These are phyloP conservation scores for Glossophaga mutica DNA, from an alignment of 2,797 vertebrate species.

Conservation along the genomic window DNA sequence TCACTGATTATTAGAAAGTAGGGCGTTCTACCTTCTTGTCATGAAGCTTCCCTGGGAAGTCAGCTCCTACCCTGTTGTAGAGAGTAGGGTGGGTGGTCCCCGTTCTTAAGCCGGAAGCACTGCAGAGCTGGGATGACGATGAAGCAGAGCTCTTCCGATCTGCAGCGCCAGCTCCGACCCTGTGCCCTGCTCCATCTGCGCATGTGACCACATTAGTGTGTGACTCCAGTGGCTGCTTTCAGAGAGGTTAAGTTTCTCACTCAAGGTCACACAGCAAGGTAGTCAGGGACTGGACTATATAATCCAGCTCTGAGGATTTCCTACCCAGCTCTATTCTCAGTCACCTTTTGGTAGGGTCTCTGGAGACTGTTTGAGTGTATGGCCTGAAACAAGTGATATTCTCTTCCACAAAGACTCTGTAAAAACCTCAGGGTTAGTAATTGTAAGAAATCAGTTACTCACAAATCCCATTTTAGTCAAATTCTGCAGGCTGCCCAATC, in stretches of 20 bases:
- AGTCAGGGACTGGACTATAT: background rate
- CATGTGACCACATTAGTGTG: rapidly evolving
- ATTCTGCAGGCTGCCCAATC: constrained; percentile 4
- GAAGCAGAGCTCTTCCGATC: too few relatives aligned
- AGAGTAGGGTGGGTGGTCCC: background rate
- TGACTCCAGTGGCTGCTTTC: background rate
- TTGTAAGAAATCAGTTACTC: constrained; percentile 46
- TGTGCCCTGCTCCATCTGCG: background rate
- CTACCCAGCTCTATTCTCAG: background rate
- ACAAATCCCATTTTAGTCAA: constrained; percentile 42
- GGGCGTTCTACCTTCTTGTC: background rate
- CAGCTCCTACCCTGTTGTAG: background rate
- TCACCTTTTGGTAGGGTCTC: background rate
- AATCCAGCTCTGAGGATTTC: background rate
- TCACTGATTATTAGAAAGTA: background rate
- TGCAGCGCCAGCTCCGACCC: background rate
- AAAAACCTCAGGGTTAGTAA: constrained; percentile 36
- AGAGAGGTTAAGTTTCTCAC: background rate
- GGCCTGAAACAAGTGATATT: constrained; percentile 30
- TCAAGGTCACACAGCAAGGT: background rate
- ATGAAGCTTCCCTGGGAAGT: background rate
- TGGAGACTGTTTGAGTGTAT: constrained; percentile 17
- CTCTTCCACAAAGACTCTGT: constrained; percentile 6
- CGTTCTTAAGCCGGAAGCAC: background rate
- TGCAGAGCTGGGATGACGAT: background rate